These are phyloP conservation scores for Alligator mississippiensis DNA, from an alignment of 2,113 vertebrate species.

Conservation along the genomic window DNA sequence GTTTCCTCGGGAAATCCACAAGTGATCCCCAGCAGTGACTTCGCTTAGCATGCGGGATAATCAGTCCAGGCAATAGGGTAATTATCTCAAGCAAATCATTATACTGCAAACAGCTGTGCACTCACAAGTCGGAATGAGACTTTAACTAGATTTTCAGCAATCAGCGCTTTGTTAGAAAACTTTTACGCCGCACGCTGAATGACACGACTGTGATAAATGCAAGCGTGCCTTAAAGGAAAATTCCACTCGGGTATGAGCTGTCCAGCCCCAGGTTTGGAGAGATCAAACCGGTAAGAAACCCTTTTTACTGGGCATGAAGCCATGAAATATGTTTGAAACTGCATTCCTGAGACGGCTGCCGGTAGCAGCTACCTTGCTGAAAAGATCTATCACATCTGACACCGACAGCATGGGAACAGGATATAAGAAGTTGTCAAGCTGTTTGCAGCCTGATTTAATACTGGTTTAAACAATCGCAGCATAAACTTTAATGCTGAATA, in stretches of 20 bases:
- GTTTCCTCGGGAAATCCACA: constrained; percentile 40
- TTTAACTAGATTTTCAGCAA: neutral
- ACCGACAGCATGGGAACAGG: neutral
- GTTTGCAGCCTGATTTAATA: constrained; percentile 41
- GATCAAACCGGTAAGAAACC: neutral
- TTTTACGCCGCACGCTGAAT: neutral
- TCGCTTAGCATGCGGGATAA: neutral
- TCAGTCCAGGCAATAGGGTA: neutral
- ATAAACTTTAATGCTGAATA: constrained; percentile 21
- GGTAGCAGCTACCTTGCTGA: neutral
- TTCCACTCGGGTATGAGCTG: accelerated
- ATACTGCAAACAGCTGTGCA: constrained; percentile 16
- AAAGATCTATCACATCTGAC: constrained; percentile 19
- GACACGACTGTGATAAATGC: accelerated
- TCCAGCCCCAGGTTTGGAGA: accelerated
- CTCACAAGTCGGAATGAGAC: neutral
- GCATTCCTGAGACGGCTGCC: neutral
- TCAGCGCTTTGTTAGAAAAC: neutral
- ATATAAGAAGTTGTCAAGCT: neutral
- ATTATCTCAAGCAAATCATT: constrained; percentile 45
- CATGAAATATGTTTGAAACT: neutral
- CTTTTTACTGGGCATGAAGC: neutral
- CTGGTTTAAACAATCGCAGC: constrained; percentile 54
- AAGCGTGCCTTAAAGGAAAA: neutral
- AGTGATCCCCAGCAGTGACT: neutral